A percentile compares a stretch with the other conserved stretches of the same genome.
phyloP scores from a whole-genome alignment of 2,888 invertebrate species.

The Chirona hameri region DNA sequence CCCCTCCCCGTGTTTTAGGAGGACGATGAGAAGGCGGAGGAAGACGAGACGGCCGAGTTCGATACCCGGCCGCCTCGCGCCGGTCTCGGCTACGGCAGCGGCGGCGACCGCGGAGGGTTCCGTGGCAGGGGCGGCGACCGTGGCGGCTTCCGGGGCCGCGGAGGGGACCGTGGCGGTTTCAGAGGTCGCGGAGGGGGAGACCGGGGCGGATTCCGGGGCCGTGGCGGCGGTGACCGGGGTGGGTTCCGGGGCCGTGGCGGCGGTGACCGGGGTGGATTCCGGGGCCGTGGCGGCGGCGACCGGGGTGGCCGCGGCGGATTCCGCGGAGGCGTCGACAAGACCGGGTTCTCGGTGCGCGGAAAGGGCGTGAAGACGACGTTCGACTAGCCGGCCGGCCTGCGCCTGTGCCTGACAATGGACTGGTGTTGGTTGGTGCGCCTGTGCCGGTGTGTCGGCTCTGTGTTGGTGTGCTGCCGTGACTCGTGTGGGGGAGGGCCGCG shows the following conservation, averaged over 20 bases:
- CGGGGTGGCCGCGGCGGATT: slow-evolving; percentile 49
- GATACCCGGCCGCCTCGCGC: slow-evolving; percentile 22
- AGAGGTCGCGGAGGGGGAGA: slow-evolving; percentile 44
- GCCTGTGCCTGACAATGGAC: slow-evolving; percentile 33
- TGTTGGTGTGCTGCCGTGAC: not conserved
- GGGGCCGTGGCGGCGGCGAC: slow-evolving; percentile 44
- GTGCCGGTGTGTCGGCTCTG: not conserved
- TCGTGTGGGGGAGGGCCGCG: not conserved
- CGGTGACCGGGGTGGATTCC: slow-evolving; percentile 52
- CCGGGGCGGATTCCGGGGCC: slow-evolving; percentile 42
- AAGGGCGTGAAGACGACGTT: slow-evolving; percentile 43
- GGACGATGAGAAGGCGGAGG: slow-evolving; percentile 43
- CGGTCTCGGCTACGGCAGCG: slow-evolving; percentile 33
- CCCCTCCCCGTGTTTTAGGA: slow-evolving; percentile 41
- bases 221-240: slow-evolving; percentile 42
- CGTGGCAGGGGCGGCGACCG: slow-evolving; percentile 36
- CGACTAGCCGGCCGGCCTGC: slow-evolving; percentile 40
- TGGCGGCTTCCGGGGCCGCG: slow-evolving; percentile 42
- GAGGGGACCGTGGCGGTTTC: slow-evolving; percentile 41
- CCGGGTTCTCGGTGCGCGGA: slow-evolving; percentile 44
- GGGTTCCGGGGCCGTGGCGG: slow-evolving; percentile 44
- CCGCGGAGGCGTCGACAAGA: slow-evolving; percentile 43
- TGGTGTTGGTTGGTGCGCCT: not conserved
- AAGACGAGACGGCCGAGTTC: slow-evolving; percentile 30
- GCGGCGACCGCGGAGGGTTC: slow-evolving; percentile 38